Conservation (phyloP, 1,140 invertebrate species). For the Hyposmocoma kahamanoa region DNA sequence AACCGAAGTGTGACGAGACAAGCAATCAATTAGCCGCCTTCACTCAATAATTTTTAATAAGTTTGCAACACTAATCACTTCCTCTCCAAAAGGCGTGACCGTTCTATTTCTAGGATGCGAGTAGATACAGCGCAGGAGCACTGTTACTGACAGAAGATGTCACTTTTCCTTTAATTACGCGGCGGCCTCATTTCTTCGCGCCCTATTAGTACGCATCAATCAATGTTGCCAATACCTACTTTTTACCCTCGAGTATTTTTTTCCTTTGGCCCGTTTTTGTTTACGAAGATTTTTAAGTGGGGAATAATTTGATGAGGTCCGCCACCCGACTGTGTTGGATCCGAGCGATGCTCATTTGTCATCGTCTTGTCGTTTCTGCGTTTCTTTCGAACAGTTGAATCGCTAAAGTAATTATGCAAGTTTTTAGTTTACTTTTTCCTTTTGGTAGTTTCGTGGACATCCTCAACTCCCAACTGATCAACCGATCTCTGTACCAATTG, state of each 20-base stretch:
- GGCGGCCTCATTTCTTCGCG: slow-evolving; percentile 67
- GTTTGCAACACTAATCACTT: slow-evolving; percentile 66
- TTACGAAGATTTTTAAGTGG: slow-evolving; percentile 71
- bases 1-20: slow-evolving; percentile 24
- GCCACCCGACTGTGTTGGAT: slow-evolving; percentile 67
- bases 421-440: slow-evolving; percentile 60
- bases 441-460: slow-evolving; percentile 16
- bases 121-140: no score
- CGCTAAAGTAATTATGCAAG: slow-evolving; percentile 68
- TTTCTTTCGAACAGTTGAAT: slow-evolving; percentile 69
- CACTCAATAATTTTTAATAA: slow-evolving; percentile 73
- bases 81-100: slow-evolving; percentile 58
- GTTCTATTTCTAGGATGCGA: slow-evolving; percentile 61
- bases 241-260: slow-evolving; percentile 66
- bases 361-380: slow-evolving; percentile 73
- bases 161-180: slow-evolving; percentile 70
- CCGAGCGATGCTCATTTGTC: slow-evolving; percentile 68
- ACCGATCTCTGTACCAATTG: slow-evolving; percentile 18
- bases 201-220: slow-evolving; percentile 73
- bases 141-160: slow-evolving; percentile 68
- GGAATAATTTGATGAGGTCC: slow-evolving; percentile 73
- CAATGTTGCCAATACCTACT: slow-evolving; percentile 73
- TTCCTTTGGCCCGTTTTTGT: slow-evolving; percentile 66
- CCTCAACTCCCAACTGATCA: slow-evolving; percentile 21
- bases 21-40: slow-evolving; percentile 63